Conservation (phyloP, 2,888 invertebrate genomes). For the Ochlodes sylvanus region DNA sequence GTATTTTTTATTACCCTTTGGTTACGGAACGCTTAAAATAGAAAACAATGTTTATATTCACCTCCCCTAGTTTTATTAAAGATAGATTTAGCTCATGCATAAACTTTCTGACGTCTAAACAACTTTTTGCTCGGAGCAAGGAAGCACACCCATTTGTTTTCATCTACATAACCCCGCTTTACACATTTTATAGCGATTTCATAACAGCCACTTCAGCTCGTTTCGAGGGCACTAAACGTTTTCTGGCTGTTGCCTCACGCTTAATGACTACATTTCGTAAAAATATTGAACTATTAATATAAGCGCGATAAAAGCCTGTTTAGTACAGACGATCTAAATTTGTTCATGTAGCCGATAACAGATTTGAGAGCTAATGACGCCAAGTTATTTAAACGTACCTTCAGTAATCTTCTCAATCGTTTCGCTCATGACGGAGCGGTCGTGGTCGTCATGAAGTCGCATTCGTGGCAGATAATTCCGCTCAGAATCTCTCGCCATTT, state of each 20-base stretch:
- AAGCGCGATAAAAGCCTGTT: neutral
- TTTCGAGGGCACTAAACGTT: slow-evolving; percentile 40
- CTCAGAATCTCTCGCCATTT: too few species aligned
- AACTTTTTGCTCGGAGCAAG: neutral
- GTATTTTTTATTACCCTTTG: too few species aligned
- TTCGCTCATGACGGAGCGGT: too few species aligned
- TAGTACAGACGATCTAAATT: too few species aligned
- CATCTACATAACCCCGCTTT: slow-evolving; percentile 16
- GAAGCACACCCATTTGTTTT: slow-evolving; percentile 11
- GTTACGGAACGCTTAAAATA: too few species aligned
- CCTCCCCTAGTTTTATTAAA: neutral
- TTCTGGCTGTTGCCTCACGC: slow-evolving; percentile 35
- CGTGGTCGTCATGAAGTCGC: too few species aligned
- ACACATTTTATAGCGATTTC: slow-evolving; percentile 36
- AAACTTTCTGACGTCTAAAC: slow-evolving; percentile 2
- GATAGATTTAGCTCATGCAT: slow-evolving; percentile 11
- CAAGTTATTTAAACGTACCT: too few species aligned
- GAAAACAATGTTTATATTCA: neutral
- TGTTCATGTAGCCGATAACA: too few species aligned
- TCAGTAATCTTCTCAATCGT: too few species aligned
- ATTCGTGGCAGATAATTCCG: too few species aligned
- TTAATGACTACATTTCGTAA: slow-evolving; percentile 9
- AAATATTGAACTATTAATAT: slow-evolving; percentile 6
- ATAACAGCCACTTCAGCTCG: slow-evolving; percentile 39
- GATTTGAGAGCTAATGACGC: too few species aligned